Conservation (phyloP, 1,140 invertebrate species). For the Nasonia longicornis region DNA sequence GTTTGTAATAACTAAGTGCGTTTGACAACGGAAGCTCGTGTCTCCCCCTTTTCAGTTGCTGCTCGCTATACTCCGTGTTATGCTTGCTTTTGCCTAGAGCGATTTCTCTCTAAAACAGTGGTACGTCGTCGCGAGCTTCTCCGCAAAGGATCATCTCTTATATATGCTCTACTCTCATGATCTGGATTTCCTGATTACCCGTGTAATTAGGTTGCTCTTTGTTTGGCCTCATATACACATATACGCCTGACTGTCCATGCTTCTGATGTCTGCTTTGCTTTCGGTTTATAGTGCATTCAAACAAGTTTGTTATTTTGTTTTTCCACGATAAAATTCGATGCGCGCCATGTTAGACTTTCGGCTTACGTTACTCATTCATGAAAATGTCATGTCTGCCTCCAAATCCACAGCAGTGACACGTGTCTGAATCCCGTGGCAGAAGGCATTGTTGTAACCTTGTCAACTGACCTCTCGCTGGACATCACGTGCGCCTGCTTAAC, state of each 20-base stretch:
- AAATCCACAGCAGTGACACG: background rate
- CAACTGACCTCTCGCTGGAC: constrained; percentile 17
- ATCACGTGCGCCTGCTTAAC: constrained; percentile 17
- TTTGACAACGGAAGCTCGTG: constrained; percentile 68
- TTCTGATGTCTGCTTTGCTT: too few relatives aligned
- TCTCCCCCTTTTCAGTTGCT: constrained; percentile 55
- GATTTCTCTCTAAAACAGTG: constrained; percentile 37
- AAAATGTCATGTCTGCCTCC: constrained; percentile 5
- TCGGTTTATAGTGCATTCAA: background rate
- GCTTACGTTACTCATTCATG: constrained; percentile 7
- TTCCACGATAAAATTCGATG: background rate
- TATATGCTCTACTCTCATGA: background rate
- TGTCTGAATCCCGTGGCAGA: background rate
- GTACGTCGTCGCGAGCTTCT: constrained; percentile 43
- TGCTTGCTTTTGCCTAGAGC: constrained; percentile 55
- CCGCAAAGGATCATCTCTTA: constrained; percentile 36
- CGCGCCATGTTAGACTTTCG: background rate
- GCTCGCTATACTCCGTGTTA: constrained; percentile 45
- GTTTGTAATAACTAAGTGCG: constrained; percentile 69
- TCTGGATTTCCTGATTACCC: constrained; percentile 41
- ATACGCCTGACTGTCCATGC: too few relatives aligned
- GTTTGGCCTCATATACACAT: background rate
- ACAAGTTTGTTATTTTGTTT: background rate
- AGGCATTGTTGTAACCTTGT: constrained; percentile 34
- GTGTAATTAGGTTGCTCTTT: constrained; percentile 34